phyloP scores from a whole-genome alignment of 2,113 vertebrate species.

The Poicephalus meyeri region DNA sequence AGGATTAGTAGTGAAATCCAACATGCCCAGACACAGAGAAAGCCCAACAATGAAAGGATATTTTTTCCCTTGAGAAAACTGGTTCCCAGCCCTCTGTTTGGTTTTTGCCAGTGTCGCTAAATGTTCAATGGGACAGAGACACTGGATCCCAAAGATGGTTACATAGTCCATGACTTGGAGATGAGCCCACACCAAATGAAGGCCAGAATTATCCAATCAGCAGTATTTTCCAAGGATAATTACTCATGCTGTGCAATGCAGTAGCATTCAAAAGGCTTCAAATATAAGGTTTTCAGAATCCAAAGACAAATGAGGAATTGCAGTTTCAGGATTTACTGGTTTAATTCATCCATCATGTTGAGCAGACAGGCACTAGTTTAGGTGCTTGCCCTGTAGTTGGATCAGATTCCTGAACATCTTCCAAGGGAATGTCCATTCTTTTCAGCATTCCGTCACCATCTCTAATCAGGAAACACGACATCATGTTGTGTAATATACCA shows the following conservation, averaged over 20 bases:
- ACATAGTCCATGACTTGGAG: not conserved
- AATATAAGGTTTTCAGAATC: not conserved
- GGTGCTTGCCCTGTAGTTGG: not conserved
- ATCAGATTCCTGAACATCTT: not conserved
- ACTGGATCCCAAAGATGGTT: slow-evolving; percentile 11
- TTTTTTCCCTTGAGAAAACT: slow-evolving; percentile 57
- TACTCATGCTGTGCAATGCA: not conserved
- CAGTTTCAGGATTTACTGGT: not conserved
- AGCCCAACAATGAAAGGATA: slow-evolving; percentile 11
- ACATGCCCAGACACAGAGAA: slow-evolving; percentile 38
- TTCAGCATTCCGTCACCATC: not conserved
- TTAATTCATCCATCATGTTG: not conserved
- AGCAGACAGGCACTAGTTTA: not conserved
- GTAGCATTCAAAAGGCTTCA: not conserved
- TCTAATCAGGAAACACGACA: not conserved
- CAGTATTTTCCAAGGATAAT: not conserved
- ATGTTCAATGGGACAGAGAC: not conserved
- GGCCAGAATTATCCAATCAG: not conserved
- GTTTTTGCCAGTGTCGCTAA: not conserved
- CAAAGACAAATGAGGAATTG: not conserved
- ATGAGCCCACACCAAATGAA: not conserved
- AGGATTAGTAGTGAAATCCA: slow-evolving; percentile 52
- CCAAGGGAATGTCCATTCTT: not conserved
- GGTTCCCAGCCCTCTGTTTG: slow-evolving; percentile 45
- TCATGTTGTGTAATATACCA: not conserved